Evolutionary conservation across 2,797 vertebrate species (phyloP), one percentile per base, ranked within the genome.

Genomic region (Ctenopoma multispine): DNA sequence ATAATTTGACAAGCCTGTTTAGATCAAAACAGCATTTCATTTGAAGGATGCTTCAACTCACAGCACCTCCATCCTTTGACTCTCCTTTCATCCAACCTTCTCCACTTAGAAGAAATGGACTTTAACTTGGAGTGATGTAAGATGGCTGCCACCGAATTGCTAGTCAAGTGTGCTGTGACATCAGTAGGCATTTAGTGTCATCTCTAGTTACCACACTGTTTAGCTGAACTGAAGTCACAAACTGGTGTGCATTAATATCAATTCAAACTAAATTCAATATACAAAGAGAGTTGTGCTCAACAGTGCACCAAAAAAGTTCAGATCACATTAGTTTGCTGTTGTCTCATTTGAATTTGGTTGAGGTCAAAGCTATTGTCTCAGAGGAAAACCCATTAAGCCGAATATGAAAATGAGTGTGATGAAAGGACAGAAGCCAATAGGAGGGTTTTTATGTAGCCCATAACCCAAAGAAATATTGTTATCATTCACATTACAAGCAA

Each of bases 291-390:
- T 61, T 31, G 51, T 78, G 76, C 63, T 83, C 75, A 79, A 76
- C 64, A 69, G 62, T 36, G 23, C n/a, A 48, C 48, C 43, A 60
- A 65, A 78, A 83, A 34, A 77, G 71, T 87, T 82, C 53, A 63
- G 58, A 84, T 81, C 48, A 54, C 71, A 77, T 83, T 75, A 75
- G 34, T 79, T 80, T 68, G 57, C 74, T 61, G 61, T 69, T 3
- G 73, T 71, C 63, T 82, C 74, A 78, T 90, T 83, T 84, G 55
- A 82, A 84, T 83, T 84, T 79, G 62, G 82, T 83, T 80, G 86
- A 87, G 82, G 82, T 87, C 70, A 14, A 43, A 6, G 14, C 77
- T 76, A 72, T 64, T 75, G 79, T 89, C 79, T 81, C 59, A 13
- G 58, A 75, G 56, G 56, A 69, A 62, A 75, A 68, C 27, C 69